Evolutionary conservation across 2,888 invertebrate genomes (phyloP).

Genomic region (Lasius platythorax): DNA sequence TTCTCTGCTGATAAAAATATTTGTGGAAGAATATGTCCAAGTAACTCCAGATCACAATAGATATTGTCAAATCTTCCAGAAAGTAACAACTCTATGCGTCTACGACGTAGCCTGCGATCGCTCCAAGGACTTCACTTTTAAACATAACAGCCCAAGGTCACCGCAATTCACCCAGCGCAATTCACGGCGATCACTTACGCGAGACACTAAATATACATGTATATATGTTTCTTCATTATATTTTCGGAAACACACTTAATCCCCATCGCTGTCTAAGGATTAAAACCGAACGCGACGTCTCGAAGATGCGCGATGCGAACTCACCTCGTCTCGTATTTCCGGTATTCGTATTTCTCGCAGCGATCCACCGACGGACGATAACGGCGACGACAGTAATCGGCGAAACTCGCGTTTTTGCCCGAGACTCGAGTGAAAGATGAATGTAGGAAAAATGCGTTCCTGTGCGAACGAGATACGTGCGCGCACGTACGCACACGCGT

Average conservation of each 20-base stretch:
- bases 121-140: not conserved
- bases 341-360: slow-evolving; percentile 10
- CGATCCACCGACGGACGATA: slow-evolving; percentile 26
- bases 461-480: slow-evolving; percentile 17
- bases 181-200: slow-evolving; percentile 12
- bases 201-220: not conserved
- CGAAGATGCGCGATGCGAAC: slow-evolving; percentile 42
- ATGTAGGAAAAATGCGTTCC: slow-evolving; percentile 41
- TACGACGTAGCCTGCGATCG: not conserved
- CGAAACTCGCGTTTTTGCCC: slow-evolving; percentile 45
- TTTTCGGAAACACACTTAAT: not conserved
- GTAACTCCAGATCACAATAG: not conserved
- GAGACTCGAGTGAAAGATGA: not conserved
- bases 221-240: not conserved
- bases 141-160: slow-evolving; percentile 29
- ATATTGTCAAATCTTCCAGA: not conserved
- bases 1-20: not conserved
- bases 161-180: not conserved
- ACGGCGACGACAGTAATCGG: slow-evolving; percentile 37
- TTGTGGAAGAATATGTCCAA: not conserved
- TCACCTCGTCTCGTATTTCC: slow-evolving; percentile 43
- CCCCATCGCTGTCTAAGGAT: not conserved
- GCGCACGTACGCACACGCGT: slow-evolving; percentile 55
- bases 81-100: not conserved
- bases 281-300: not conserved